These are phyloP conservation scores for Drosophila nr. perissopoda DNA, from an alignment of 2,888 invertebrate genomes.

Conservation along the genomic window DNA sequence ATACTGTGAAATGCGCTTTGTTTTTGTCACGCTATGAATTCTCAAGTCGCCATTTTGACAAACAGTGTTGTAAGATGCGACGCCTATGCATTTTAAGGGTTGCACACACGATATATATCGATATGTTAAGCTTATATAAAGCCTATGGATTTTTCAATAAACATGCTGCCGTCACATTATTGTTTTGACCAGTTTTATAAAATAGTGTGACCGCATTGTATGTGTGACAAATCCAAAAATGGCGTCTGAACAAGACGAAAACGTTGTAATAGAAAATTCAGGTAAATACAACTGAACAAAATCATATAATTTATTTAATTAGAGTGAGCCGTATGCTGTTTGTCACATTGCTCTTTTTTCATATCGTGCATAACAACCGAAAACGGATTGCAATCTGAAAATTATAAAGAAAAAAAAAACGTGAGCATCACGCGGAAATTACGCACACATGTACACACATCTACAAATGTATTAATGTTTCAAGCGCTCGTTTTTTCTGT, in stretches of 20 bases:
- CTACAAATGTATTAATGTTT: slow-evolving; percentile 1
- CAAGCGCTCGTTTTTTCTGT: slow-evolving; percentile 10
- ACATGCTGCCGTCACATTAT: slow-evolving; percentile 21
- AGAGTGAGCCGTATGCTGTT: slow-evolving; percentile 10
- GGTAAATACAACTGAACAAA: slow-evolving; percentile 66
- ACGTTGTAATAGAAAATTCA: slow-evolving; percentile 82
- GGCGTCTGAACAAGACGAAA: slow-evolving; percentile 85
- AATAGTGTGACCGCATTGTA: slow-evolving; percentile 44
- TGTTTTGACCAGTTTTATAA: slow-evolving; percentile 39
- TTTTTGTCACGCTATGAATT: slow-evolving; percentile 80
- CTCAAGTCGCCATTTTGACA: slow-evolving; percentile 78
- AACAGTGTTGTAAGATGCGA: slow-evolving; percentile 61
- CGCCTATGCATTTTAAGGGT: slow-evolving; percentile 44
- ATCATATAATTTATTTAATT: background rate
- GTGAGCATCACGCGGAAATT: slow-evolving; percentile 64
- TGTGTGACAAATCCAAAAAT: slow-evolving; percentile 77
- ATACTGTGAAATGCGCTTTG: slow-evolving; percentile 83
- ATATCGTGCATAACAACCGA: background rate
- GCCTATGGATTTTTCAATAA: slow-evolving; percentile 13
- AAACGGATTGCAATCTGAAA: background rate
- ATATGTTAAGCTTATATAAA: slow-evolving; percentile 23
- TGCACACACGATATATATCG: slow-evolving; percentile 32
- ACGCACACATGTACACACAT: slow-evolving; percentile 9
- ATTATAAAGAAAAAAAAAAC: slow-evolving; percentile 25
- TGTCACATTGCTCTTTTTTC: slow-evolving; percentile 1